Base-by-base conservation (phyloP, 2,797 vertebrate species). In the Bradypodion ventrale region DNA sequence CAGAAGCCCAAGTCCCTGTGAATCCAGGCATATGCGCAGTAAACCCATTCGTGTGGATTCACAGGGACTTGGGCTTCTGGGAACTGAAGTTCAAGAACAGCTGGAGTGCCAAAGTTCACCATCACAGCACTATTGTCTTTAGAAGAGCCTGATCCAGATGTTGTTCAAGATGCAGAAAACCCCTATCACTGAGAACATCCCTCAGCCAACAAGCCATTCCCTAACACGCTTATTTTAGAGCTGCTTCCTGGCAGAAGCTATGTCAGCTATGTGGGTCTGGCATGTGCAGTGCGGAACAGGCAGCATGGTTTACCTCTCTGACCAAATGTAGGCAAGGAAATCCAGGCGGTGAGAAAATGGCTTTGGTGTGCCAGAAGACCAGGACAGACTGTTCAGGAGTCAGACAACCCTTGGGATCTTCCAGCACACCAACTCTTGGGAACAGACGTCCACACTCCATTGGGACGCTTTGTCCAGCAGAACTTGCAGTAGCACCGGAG, bases 281-380 rank as follows among this genome's bases (percentile, higher is more conserved):
- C 52, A 79, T 56, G 29, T 25, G 70, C 56, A 75, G 66, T 76
- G 5, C 89, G 68, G 80, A 73, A 80, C 63, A n/a, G 44, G 16
- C 79, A 66, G 78, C 69, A 76, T 75, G 40, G 63, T 49, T 88
- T 79, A 81, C 60, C 79, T 75, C 42, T 72, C 74, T 84, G 65
- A 23, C 75, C 75, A 85, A 83, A 80, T 74, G 3, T 74, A 62
- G 75, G 21, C 70, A 86, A 83, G 42, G 42, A 79, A 68, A 56
- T 9, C 78, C 29, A 8, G 35, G 32, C 7, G 73, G 59, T 8
- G n/a, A 46, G 27, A 21, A 75, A 10, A n/a, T 13, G 13, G 23
- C 37, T n/a, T n/a, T n/a, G n/a, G n/a, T n/a, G n/a, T n/a, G 42
- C 23, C 37, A 60, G 37, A 69, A 68, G 1, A 76, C 72, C 16